phyloP scores from a whole-genome alignment of 2,113 vertebrate genomes.

The Clinocottus analis region DNA sequence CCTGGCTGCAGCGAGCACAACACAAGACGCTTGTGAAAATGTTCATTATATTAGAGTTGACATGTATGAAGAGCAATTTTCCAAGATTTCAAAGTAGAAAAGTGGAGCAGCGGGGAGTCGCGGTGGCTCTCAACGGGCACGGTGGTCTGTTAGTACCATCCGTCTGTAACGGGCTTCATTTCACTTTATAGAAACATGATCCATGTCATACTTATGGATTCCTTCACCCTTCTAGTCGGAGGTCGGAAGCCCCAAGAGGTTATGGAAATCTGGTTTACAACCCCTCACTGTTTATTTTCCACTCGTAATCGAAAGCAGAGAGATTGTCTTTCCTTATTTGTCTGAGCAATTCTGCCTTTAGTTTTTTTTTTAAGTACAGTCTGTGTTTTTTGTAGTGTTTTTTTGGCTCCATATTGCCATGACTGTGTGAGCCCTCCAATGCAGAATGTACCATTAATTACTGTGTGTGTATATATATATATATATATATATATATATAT shows the following conservation, averaged over 20 bases:
- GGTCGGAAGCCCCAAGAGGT: slow-evolving; percentile 58
- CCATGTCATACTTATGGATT: slow-evolving; percentile 55
- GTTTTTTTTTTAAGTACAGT: background rate
- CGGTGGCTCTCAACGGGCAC: slow-evolving; percentile 18
- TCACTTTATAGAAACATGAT: slow-evolving; percentile 58
- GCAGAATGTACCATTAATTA: slow-evolving; percentile 16
- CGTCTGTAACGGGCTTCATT: slow-evolving; percentile 43
- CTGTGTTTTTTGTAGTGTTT: slow-evolving; percentile 37
- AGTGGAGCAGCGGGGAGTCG: slow-evolving; percentile 16
- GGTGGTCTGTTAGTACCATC: slow-evolving; percentile 50
- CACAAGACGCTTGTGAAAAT: slow-evolving; percentile 41
- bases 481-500: background rate
- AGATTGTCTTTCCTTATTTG: slow-evolving; percentile 27
- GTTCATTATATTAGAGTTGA: slow-evolving; percentile 38
- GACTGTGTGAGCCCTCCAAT: slow-evolving; percentile 39
- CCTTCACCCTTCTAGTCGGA: slow-evolving; percentile 45
- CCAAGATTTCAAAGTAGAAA: background rate
- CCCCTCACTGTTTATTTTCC: slow-evolving; percentile 55
- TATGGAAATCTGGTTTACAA: slow-evolving; percentile 55
- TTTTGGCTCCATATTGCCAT: slow-evolving; percentile 30
- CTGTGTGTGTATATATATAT: background rate
- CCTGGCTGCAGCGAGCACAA: slow-evolving; percentile 37
- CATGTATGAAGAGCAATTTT: slow-evolving; percentile 38
- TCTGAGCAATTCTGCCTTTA: slow-evolving; percentile 18
- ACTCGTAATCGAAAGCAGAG: slow-evolving; percentile 59